Evolutionary conservation across 2,888 invertebrate genomes (phyloP).

Genomic region (Eristalinus aeneus): DNA sequence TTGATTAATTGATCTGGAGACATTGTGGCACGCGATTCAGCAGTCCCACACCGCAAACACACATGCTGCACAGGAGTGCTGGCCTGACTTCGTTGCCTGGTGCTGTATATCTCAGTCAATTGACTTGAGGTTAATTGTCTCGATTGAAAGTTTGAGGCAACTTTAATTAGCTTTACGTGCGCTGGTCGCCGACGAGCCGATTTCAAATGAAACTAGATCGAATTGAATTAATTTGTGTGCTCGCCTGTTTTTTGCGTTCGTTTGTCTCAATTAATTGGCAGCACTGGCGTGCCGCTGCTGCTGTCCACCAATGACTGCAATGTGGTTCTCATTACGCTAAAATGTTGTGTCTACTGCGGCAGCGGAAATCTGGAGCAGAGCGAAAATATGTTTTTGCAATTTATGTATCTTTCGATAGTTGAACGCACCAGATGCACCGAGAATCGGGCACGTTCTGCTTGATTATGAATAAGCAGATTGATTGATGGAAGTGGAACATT

Average conservation of each 20-base stretch:
- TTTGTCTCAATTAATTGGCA: constrained; percentile 31
- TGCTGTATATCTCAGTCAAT: constrained; percentile 46
- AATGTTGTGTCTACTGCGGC: constrained; percentile 30
- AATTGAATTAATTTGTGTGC: constrained; percentile 60
- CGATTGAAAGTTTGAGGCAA: constrained; percentile 62
- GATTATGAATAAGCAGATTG: neutral
- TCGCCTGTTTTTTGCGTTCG: constrained; percentile 3
- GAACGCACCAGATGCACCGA: neutral
- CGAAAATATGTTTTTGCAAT: neutral
- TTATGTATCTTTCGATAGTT: neutral
- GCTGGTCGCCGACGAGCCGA: constrained; percentile 11
- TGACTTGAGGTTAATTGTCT: constrained; percentile 68
- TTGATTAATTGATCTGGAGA: constrained; percentile 62
- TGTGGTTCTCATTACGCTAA: constrained; percentile 48
- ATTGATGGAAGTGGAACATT: neutral
- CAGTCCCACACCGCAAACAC: neutral
- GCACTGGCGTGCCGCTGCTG: neutral
- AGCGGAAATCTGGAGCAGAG: constrained; percentile 28
- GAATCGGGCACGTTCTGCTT: neutral
- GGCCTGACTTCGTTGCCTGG: constrained; percentile 1
- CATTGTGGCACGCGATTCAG: constrained; percentile 49
- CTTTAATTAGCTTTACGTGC: constrained; percentile 64
- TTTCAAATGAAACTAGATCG: constrained; percentile 60
- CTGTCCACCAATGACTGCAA: no score
- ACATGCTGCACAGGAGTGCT: neutral